Percentiles rank a stretch among this genome's conserved stretches.
Evolutionary conservation across 2,797 vertebrate genomes (phyloP).

Genomic region (Anolis apletophallus): DNA sequence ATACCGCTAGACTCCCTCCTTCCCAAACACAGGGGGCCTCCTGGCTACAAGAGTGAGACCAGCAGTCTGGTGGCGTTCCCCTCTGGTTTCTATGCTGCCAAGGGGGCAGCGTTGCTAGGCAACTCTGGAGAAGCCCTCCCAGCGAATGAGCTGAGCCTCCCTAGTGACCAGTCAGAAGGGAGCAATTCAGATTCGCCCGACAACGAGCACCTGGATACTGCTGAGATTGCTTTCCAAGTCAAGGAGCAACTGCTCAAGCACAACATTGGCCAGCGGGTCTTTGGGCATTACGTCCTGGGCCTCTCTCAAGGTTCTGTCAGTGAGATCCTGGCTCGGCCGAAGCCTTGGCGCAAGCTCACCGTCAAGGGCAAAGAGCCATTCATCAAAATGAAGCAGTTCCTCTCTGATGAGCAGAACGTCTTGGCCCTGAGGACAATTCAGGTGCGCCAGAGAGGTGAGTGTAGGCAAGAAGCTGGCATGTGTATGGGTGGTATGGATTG

Average conservation of each 20-base stretch:
- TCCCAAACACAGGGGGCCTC: constrained; percentile 85
- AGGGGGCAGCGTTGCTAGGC: constrained; percentile 79
- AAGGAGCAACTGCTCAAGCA: constrained; percentile 98
- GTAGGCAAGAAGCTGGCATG: rapidly evolving
- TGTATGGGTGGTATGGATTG: rapidly evolving
- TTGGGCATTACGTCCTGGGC: constrained; percentile 97
- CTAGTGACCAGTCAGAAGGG: constrained; percentile 84
- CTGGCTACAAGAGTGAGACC: constrained; percentile 86
- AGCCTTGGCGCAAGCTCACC: constrained; percentile 98
- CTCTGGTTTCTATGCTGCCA: constrained; percentile 86
- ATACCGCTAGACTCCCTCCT: constrained; percentile 82
- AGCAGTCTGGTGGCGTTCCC: constrained; percentile 80
- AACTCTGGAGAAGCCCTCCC: constrained; percentile 67
- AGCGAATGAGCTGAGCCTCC: constrained; percentile 76
- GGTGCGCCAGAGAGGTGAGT: constrained; percentile 98
- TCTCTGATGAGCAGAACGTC: constrained; percentile 98
- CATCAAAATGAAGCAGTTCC: constrained; percentile 99
- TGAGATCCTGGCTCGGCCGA: constrained; percentile 96
- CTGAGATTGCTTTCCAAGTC: constrained; percentile 97
- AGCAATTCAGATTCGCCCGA: constrained; percentile 80
- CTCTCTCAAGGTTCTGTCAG: constrained; percentile 98
- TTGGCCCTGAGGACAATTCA: constrained; percentile 97
- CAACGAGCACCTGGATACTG: constrained; percentile 94
- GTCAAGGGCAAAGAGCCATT: constrained; percentile 99
- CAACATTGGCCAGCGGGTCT: constrained; percentile 98